These are phyloP conservation scores for Gymnothorax reevesii DNA, from an alignment of 2,797 vertebrate species.

Conservation along the genomic window DNA sequence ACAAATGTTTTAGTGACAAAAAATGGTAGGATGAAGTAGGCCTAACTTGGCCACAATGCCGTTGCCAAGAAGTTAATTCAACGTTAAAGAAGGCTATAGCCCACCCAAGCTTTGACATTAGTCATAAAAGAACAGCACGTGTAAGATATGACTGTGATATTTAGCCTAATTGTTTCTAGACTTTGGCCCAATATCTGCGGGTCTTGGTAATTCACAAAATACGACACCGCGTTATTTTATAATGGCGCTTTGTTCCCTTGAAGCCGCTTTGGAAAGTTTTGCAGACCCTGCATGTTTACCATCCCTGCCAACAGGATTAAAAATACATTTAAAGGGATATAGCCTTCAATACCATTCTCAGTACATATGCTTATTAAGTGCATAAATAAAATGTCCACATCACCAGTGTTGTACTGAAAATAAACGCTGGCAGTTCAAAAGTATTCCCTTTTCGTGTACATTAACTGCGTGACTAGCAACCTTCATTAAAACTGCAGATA, in stretches of 20 bases:
- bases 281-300: not conserved
- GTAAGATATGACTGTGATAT: not conserved
- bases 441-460: conserved; percentile 1
- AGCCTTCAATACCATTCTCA: not conserved
- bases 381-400: not conserved
- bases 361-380: not conserved
- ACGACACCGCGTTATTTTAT: not conserved
- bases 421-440: not conserved
- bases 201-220: conserved; percentile 1
- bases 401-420: not conserved
- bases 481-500: conserved; percentile 25
- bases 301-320: conserved; percentile 1
- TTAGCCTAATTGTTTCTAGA: not conserved
- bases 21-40: too few relatives aligned
- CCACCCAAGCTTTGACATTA: not conserved
- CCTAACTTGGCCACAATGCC: not conserved
- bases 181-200: not conserved
- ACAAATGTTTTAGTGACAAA: not conserved
- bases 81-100: not conserved
- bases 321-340: not conserved
- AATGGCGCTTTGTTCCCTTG: not conserved
- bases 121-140: not conserved
- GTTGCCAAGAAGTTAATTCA: not conserved
- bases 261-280: conserved; percentile 3
- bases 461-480: conserved; percentile 7